Base-by-base conservation (phyloP, 2,113 vertebrate genomes). In the Fregetta grallaria region DNA sequence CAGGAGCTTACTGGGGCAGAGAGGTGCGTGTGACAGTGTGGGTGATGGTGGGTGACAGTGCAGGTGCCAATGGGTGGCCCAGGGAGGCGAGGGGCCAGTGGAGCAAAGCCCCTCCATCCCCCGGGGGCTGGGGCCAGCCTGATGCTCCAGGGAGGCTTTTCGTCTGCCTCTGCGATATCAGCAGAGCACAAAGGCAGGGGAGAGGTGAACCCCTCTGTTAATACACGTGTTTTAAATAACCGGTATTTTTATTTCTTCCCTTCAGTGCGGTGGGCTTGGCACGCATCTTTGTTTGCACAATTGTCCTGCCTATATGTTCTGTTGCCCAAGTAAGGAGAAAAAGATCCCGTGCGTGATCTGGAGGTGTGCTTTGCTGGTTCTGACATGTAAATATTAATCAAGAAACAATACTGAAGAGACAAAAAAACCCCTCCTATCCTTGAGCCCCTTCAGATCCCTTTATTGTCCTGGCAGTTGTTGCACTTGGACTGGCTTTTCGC, bases 401-500 rank as follows among this genome's bases (percentile, higher is more conserved):
- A 89, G 83, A 91, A 88, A 82, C 40, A 91, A 72, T 40, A 81
- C 67, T 2, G 8, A 74, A 91, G 61, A 80, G 85, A 91, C 79
- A 82, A 94, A 92, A 56, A 45, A 40, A 2, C 3, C 16, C 38
- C n/a, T 77, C 65, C 84, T 68, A 38, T 30, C 45, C 90, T 81
- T 55, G 80, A 96, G 83, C 70, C 92, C 61, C 71, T 91, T 86
- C 77, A 96, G 88, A 90, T 89, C 61, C 80, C 45, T 83, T 91
- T 86, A 89, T 90, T 85, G 72, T 81, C 77, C 82, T 79, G 91
- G 92, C 81, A 85, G 90, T 96, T 97, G 96, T 98, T 98, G 87
- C 93, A 85, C 82, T 98, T 97, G 97, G 95, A 95, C 91, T 66
- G 85, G 79, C 62, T 95, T 59, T 87, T 88, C 6, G 18, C 92